Conservation (phyloP, 2,113 vertebrate species). For the Cyprinodon brontotheroides region DNA sequence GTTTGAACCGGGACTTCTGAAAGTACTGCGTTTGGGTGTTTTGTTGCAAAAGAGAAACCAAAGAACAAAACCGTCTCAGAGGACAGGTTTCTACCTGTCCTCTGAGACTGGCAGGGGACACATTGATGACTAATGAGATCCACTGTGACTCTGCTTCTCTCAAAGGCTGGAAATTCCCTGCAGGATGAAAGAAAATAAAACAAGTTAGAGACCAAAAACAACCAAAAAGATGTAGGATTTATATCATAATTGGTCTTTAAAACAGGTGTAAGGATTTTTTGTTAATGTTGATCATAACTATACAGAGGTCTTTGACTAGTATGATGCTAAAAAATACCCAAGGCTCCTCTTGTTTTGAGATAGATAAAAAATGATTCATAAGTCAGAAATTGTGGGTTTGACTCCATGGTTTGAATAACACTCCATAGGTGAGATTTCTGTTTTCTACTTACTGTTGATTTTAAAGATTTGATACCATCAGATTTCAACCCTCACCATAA, state of each 20-base stretch:
- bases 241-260: neutral
- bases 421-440: too few relatives aligned
- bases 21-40: neutral
- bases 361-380: neutral
- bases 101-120: conserved; percentile 8
- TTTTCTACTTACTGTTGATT: too few relatives aligned
- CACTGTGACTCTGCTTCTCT: neutral
- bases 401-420: too few relatives aligned
- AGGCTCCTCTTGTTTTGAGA: neutral
- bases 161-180: neutral
- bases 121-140: neutral
- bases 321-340: neutral
- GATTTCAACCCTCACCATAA: too few relatives aligned
- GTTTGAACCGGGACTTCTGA: neutral
- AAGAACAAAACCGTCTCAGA: neutral
- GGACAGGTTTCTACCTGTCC: neutral
- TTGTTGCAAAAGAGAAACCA: conserved; percentile 2
- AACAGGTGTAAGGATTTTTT: too few relatives aligned
- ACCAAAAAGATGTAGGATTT: neutral
- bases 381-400: too few relatives aligned
- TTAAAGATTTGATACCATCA: too few relatives aligned
- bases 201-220: neutral
- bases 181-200: conserved; percentile 1
- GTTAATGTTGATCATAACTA: too few relatives aligned
- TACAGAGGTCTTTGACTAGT: neutral